These are phyloP conservation scores for Andrena chrysosceles DNA, from an alignment of 2,888 invertebrate species.

Conservation along the genomic window DNA sequence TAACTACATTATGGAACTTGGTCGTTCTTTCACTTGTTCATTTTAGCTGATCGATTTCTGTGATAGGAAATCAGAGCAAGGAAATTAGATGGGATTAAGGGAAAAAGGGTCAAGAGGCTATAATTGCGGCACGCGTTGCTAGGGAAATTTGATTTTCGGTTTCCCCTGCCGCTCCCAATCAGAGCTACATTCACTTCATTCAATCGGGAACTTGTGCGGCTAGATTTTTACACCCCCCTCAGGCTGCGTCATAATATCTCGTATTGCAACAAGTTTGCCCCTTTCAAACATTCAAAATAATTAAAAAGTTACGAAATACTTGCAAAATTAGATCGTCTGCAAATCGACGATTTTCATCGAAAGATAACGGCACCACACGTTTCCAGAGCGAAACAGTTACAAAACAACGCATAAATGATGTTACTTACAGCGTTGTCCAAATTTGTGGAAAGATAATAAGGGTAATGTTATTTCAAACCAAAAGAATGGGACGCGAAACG, in stretches of 20 bases:
- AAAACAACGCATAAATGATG: neutral
- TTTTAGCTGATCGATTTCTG: neutral
- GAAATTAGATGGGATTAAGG: neutral
- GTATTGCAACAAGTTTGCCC: neutral
- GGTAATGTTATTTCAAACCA: neutral
- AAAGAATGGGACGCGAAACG: slow-evolving; percentile 19
- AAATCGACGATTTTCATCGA: too few relatives aligned
- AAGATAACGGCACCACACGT: too few relatives aligned
- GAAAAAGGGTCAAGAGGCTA: neutral
- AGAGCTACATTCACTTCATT: slow-evolving; percentile 2
- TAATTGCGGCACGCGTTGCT: neutral
- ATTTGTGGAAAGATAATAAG: neutral
- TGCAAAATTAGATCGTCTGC: too few relatives aligned
- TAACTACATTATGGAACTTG: neutral
- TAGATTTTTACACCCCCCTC: neutral
- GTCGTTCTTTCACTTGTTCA: neutral
- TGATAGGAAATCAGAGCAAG: neutral
- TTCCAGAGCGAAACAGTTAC: neutral
- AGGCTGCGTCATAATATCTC: neutral
- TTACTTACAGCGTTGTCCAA: neutral
- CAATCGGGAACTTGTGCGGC: neutral
- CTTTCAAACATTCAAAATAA: neutral
- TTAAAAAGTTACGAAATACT: neutral
- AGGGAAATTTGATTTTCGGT: slow-evolving; percentile 10
- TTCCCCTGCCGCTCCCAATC: neutral